Conservation (phyloP, 2,888 invertebrate genomes). For the Uropetala carovei region DNA sequence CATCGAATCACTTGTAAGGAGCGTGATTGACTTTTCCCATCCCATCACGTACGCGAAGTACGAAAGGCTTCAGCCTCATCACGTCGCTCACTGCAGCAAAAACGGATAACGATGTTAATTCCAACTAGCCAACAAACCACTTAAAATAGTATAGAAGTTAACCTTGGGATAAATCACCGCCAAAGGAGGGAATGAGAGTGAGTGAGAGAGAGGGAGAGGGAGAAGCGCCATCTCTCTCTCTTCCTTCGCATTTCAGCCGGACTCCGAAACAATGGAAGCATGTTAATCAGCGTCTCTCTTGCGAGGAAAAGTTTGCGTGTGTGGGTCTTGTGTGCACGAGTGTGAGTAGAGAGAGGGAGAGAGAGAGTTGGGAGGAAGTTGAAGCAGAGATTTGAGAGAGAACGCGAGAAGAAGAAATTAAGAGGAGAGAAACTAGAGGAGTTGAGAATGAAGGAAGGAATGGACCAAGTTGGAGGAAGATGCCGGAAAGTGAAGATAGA, state of each 20-base stretch:
- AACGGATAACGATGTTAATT: constrained; percentile 39
- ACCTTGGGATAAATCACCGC: constrained; percentile 22
- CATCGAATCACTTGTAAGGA: no score
- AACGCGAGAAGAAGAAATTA: neutral
- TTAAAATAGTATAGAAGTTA: neutral
- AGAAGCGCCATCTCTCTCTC: neutral
- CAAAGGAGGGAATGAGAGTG: constrained; percentile 5
- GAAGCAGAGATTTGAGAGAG: neutral
- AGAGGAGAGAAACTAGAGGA: neutral
- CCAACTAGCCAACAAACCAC: constrained; percentile 23
- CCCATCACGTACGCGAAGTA: neutral
- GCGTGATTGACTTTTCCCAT: neutral
- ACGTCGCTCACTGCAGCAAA: neutral
- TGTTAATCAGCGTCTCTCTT: constrained; percentile 50
- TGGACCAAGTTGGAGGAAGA: constrained; percentile 5
- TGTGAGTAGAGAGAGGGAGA: no score
- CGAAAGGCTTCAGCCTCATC: neutral
- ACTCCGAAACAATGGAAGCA: constrained; percentile 43
- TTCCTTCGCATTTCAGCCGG: neutral
- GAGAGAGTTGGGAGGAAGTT: constrained; percentile 16
- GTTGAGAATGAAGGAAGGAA: neutral
- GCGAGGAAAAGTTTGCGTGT: constrained; percentile 27
- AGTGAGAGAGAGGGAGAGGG: neutral
- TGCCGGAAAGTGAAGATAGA: neutral
- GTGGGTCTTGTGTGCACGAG: neutral